These are phyloP conservation scores for Minunthozetes semirufus DNA, from an alignment of 2,888 invertebrate species.

Conservation along the genomic window DNA sequence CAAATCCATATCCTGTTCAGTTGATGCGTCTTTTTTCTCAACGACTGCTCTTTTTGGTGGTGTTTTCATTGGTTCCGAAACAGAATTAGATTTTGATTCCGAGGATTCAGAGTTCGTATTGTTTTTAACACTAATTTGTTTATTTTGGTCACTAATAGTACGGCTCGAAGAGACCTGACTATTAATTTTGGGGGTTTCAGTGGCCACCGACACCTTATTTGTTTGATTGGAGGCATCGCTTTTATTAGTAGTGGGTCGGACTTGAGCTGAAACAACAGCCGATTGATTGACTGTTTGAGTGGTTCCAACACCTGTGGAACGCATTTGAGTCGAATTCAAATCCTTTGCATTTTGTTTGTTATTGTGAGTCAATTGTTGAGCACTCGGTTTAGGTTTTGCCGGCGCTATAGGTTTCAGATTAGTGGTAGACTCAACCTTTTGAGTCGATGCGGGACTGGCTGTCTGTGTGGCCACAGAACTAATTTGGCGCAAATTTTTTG, in stretches of 20 bases:
- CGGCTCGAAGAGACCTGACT: background rate
- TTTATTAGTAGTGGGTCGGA: background rate
- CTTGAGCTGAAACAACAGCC: background rate
- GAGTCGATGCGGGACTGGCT: background rate
- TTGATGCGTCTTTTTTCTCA: constrained; percentile 32
- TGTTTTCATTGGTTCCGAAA: background rate
- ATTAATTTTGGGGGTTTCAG: background rate
- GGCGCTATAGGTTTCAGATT: constrained; percentile 5
- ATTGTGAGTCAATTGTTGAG: background rate
- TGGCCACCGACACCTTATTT: background rate
- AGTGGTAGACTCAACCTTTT: constrained; percentile 12
- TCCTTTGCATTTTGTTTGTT: background rate
- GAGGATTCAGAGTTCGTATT: background rate
- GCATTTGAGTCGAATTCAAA: background rate
- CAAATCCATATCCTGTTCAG: background rate
- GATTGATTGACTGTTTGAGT: background rate
- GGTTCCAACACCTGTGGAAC: background rate
- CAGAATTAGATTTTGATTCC: background rate
- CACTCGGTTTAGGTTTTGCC: constrained; percentile 19
- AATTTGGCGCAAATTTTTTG: background rate
- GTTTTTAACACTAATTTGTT: background rate
- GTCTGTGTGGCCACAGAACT: constrained; percentile 21
- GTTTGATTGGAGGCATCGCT: constrained; percentile 15
- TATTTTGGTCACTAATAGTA: background rate
- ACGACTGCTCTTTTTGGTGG: background rate